Evolutionary conservation across 2,888 invertebrate genomes (phyloP).

Genomic region (Patella depressa): DNA sequence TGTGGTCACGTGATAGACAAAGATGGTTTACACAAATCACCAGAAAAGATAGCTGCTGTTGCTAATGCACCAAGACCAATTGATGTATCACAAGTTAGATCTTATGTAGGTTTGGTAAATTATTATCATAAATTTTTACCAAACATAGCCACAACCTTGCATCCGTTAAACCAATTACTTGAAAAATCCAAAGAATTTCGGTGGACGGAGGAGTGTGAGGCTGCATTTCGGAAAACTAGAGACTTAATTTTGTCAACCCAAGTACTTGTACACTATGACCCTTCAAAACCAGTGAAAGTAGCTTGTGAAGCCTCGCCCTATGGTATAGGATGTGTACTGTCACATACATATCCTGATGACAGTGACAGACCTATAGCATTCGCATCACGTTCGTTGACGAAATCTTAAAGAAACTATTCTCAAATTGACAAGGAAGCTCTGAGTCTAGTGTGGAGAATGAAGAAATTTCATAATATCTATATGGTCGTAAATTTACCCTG

Average conservation of each 20-base stretch:
- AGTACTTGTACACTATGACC: background rate
- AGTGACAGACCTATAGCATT: conserved; percentile 65
- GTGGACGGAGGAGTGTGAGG: background rate
- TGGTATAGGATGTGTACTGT: conserved; percentile 58
- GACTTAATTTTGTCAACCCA: background rate
- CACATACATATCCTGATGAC: conserved; percentile 35
- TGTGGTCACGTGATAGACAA: conserved; percentile 35
- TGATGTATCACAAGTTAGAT: background rate
- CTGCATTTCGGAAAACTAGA: background rate
- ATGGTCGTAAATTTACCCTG: conserved; percentile 68
- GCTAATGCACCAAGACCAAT: background rate
- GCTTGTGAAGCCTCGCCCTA: background rate
- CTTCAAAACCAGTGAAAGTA: background rate
- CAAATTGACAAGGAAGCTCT: conserved; percentile 70
- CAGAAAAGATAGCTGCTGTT: conserved; percentile 20
- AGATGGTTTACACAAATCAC: conserved; percentile 30
- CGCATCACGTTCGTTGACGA: conserved; percentile 69
- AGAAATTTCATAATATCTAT: conserved; percentile 70
- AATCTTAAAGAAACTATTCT: conserved; percentile 66
- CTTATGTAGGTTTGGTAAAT: background rate
- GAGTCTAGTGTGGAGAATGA: conserved; percentile 67
- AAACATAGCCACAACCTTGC: conserved; percentile 11
- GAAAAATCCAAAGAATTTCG: background rate
- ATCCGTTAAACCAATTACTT: background rate
- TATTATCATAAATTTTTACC: conserved; percentile 20